Evolutionary conservation across 2,888 invertebrate genomes (phyloP), one percentile per base, ranked within the genome.

Genomic region (Bellardia pandia): DNA sequence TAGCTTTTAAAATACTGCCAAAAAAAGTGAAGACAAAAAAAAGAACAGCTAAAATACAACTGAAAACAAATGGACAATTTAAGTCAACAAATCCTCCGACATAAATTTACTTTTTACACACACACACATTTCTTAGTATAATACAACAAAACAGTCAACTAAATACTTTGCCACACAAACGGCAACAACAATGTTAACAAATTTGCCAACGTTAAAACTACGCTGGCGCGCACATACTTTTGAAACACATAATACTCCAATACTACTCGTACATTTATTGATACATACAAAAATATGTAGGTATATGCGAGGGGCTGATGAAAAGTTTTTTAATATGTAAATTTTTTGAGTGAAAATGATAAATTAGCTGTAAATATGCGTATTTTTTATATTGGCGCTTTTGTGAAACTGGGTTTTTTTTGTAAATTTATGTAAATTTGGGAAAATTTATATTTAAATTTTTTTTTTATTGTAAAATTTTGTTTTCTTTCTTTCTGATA

Each of bases 171-270:
- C 86, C 78, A 80, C 74, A 86, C 81, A 86, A 58, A 82, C 68
- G 66, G 76, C 81, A 88, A 88, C 88, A 85, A 88, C 89, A 86
- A 86, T 86, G 88, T 82, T 86, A 88, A 89, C 88, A 86, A 89
- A 87, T 87, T 87, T 85, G 87, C 87, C 85, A 87, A 85, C 83
- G 83, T 80, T 79, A 86, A 75, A 79, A 53, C 51, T 77, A 83
- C 79, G 84, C 66, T 76, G 86, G 79, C 68, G 84, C 85, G 81
- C 85, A 81, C 85, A 87, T 68, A 68, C 60, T 77, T 64, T 76
- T 69, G 42, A 69, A 71, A 56, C 53, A 77, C 71, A 79, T 58
- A 69, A 14, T 68, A 45, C 11, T 13, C 11, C 45, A 13, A 45
- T 3, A 13, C 37, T 37, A 4, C 5, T 40, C 14, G 33, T 14